Evolutionary conservation across 92 coral and sea anemone genomes (phyloP), one percentile per base, ranked within the genome.

Genomic region (Parazoanthus atlanticus): DNA sequence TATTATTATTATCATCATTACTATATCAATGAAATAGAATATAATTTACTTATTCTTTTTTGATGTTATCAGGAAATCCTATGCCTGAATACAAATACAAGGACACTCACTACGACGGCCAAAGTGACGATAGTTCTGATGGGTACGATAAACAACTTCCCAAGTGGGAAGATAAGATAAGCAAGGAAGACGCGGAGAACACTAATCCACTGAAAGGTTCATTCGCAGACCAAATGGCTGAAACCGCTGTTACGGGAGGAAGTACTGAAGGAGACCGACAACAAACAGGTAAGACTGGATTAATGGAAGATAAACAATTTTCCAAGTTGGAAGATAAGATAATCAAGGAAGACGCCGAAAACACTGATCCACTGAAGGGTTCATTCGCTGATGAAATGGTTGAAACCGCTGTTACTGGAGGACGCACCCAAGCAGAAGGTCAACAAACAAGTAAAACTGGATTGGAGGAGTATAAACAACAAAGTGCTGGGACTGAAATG

Each of bases 21-120:
- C n/a, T n/a, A n/a, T n/a, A n/a, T n/a, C n/a, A n/a, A n/a, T n/a
- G n/a, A n/a, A n/a, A n/a, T 43, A 2, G 47, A 7, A 5, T 43
- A 43, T 7, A 43, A 25, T 74, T 15, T 74, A 31, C 11, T 32
- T 32, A 8, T 36, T 33, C 30, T 30, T 75, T 8, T 23, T 75
- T 41, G 40, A 32, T 23, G 75, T 82, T 13, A 21, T 5, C 25
- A 58, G 85, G 88, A 15, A 88, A 95, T 82, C 98, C 98, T 32
- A 80, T 95, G 79, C 98, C 98, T 47, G 98, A 95, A 65, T 95
- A 95, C 76, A 86, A 85, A 58, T 89, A 89, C 76, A 90, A 86
- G 81, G 98, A 95, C 38, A 73, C 69, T 38, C 82, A 80, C 43
- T 93, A 89, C 29, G 85, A 82, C 67, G 61, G 78, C 30, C 66